These are phyloP conservation scores for Ceraclea dissimilis DNA, from an alignment of 2,888 invertebrate genomes.

Conservation along the genomic window DNA sequence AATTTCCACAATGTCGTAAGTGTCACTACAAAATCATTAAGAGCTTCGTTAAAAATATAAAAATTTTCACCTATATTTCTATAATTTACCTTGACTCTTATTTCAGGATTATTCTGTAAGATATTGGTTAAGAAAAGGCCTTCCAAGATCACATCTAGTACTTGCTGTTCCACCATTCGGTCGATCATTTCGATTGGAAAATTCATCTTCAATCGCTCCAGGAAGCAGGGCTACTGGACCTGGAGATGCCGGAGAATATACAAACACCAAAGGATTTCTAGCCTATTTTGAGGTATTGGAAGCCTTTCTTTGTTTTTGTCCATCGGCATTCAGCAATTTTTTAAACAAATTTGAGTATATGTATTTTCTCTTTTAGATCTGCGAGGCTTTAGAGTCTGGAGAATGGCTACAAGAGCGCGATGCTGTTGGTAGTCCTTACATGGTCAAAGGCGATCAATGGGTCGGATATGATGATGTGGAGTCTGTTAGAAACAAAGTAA, in stretches of 20 bases:
- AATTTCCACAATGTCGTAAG: constrained; percentile 46
- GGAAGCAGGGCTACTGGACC: constrained; percentile 54
- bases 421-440: constrained; percentile 57
- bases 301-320: neutral
- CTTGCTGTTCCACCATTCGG: constrained; percentile 69
- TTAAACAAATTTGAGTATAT: neutral
- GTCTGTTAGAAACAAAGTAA: constrained; percentile 59
- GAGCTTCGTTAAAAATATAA: neutral
- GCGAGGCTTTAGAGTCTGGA: constrained; percentile 50
- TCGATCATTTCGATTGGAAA: constrained; percentile 58
- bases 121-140: constrained; percentile 56
- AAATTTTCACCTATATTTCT: too few species aligned
- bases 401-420: constrained; percentile 50
- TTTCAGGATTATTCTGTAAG: constrained; percentile 59
- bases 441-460: constrained; percentile 69
- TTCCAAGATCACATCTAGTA: constrained; percentile 59
- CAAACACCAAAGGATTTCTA: constrained; percentile 58
- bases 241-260: constrained; percentile 59
- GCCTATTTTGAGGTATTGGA: constrained; percentile 68
- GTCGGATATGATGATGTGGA: constrained; percentile 67
- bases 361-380: constrained; percentile 36
- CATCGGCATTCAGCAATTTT: too few species aligned
- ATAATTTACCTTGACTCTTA: neutral
- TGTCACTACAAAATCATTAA: constrained; percentile 11
- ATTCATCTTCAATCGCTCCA: constrained; percentile 44